Conservation (phyloP, 2,113 vertebrate species). For the Microcebus jonahi region DNA sequence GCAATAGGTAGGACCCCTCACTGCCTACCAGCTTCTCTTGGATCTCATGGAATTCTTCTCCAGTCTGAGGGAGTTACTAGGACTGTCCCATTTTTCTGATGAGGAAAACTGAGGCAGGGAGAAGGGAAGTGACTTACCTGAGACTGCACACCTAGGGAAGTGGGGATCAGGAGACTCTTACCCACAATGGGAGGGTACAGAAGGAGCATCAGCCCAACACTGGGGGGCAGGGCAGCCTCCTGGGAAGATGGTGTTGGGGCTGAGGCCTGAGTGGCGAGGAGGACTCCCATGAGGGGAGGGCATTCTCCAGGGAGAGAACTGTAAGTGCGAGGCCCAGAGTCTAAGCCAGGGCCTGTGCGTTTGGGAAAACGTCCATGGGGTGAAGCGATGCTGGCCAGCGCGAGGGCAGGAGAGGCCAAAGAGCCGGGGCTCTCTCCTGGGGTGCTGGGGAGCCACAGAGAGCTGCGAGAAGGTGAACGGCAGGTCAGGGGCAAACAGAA, state of each 20-base stretch:
- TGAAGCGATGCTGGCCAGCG: not conserved
- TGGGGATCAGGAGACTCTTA: not conserved
- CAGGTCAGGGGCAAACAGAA: not conserved
- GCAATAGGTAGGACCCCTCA: not conserved
- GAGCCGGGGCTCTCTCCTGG: not conserved
- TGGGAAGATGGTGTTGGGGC: not conserved
- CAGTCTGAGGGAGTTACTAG: too few relatives aligned
- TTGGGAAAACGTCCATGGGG: not conserved
- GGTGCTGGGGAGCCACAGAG: not conserved
- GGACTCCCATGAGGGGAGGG: not conserved
- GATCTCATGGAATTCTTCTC: not conserved
- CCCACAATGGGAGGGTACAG: not conserved
- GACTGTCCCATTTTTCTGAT: not conserved
- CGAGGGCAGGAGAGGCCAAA: not conserved
- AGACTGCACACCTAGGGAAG: not conserved
- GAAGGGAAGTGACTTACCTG: not conserved
- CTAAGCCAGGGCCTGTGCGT: not conserved
- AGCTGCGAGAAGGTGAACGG: not conserved
- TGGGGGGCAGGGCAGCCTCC: not conserved
- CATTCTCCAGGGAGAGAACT: not conserved
- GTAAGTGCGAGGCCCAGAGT: not conserved
- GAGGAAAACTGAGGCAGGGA: not conserved
- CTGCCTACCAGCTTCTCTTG: too few relatives aligned
- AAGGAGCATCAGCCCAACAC: not conserved
- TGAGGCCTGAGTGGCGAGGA: not conserved